A percentile compares a stretch with the other conserved stretches of the same genome.
These are phyloP conservation scores for Drosophila carrolli DNA, from an alignment of 1,140 invertebrate species.

Conservation along the genomic window DNA sequence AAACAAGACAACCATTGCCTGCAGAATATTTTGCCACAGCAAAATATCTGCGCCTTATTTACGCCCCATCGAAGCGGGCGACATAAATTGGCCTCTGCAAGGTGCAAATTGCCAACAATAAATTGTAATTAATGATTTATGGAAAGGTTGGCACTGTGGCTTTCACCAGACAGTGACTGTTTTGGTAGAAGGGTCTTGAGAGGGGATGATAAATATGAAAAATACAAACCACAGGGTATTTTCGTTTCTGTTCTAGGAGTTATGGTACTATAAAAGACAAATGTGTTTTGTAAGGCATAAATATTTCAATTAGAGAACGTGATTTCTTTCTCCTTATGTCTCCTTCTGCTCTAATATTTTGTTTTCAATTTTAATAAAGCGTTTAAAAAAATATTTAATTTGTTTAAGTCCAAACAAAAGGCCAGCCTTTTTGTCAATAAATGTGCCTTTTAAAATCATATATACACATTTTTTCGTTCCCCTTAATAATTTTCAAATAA, in stretches of 20 bases:
- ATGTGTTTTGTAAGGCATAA: conserved; percentile 46
- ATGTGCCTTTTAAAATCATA: too few relatives aligned
- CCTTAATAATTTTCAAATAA: neutral
- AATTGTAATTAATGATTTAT: conserved; percentile 82
- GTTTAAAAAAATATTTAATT: too few relatives aligned
- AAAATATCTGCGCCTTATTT: conserved; percentile 25
- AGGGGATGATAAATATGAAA: conserved; percentile 8
- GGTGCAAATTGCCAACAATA: conserved; percentile 80
- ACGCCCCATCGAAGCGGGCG: conserved; percentile 47
- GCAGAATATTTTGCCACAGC: conserved; percentile 1
- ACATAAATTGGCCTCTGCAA: conserved; percentile 73
- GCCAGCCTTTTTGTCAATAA: too few relatives aligned
- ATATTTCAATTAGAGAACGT: conserved; percentile 71
- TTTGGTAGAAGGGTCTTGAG: neutral
- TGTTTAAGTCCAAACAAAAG: too few relatives aligned
- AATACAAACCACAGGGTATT: conserved; percentile 11
- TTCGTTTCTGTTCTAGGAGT: conserved; percentile 2
- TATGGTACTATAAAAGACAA: conserved; percentile 23
- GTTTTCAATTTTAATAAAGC: conserved; percentile 6
- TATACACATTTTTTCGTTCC: too few relatives aligned
- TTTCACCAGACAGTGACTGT: conserved; percentile 2
- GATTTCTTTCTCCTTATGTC: conserved; percentile 44
- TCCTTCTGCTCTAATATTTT: neutral
- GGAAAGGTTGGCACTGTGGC: conserved; percentile 16
- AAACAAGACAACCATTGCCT: conserved; percentile 51